Base-by-base conservation (phyloP, 2,113 vertebrate genomes). In the Xiphophorus hellerii region DNA sequence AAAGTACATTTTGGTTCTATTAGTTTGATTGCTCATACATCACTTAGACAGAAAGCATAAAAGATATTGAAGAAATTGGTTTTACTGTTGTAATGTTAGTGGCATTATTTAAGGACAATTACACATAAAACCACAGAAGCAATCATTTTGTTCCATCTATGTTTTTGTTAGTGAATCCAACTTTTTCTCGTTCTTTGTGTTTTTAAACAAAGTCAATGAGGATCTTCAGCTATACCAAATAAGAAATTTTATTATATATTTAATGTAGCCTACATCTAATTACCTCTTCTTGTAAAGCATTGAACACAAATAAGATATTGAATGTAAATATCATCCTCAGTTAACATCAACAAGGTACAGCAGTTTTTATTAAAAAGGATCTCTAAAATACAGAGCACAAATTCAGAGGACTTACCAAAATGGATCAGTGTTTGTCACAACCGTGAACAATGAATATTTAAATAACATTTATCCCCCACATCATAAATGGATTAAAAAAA, bases 1-100 rank as follows among this genome's bases (percentile, higher is more conserved):
- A 28, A 62, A 75, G 77, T 29, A 74, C 29, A 62, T n/a, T 62
- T 86, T 64, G 71, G 30, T 68, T 78, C 73, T 69, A 87, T 88
- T 69, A 68, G 25, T 1, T 66, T 69, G 63, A 84, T 73, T 78
- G 28, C n/a, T 29, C 31, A 65, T 81, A 77, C 61, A 77, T 90
- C 67, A 89, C 1, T 27, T 44, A 69, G 74, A 3, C 73, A 84
- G 60, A 61, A 31, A 25, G 5, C 1, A 60, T 31, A 10, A 20
- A 71, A 62, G 54, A 39, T 29, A 25, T 17, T 31, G 29, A 37
- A 29, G 37, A 48, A 72, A 73, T 48, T 5, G 1, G 1, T 62
- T 71, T 71, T 29, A 22, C 20, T 15, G 3, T 64, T 48, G 20
- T 54, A 62, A 72, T 72, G 20, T 42, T 30, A 13, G 22, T 48